These are phyloP conservation scores for Antedon mediterranea DNA, from an alignment of 53 echinoderm and acorn worm genomes.

Conservation along the genomic window DNA sequence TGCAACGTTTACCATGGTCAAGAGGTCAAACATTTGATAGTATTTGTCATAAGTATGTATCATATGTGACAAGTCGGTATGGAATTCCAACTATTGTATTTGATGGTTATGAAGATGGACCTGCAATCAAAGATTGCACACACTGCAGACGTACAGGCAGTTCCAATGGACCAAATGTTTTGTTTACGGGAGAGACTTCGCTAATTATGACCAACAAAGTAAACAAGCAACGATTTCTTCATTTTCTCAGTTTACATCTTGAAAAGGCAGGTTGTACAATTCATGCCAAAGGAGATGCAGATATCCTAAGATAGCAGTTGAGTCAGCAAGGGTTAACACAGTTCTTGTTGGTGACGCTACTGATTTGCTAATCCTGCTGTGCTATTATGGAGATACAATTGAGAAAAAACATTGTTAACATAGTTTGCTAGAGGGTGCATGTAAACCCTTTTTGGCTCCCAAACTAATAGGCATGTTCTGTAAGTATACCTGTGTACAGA, in stretches of 20 bases:
- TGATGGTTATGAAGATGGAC: too few species aligned
- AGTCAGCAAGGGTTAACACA: not conserved
- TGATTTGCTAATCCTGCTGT: conserved; percentile 37
- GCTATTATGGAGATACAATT: too few species aligned
- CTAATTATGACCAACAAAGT: too few species aligned
- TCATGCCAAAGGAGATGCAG: conserved; percentile 36
- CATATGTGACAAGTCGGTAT: not conserved
- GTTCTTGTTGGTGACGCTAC: conserved; percentile 33
- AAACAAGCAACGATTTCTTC: too few species aligned
- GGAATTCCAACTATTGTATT: not conserved
- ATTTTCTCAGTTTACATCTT: too few species aligned
- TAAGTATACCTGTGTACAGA: too few species aligned
- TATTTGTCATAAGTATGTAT: conserved; percentile 34
- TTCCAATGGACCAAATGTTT: too few species aligned
- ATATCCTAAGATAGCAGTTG: not conserved
- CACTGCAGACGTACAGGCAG: conserved; percentile 17
- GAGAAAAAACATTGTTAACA: too few species aligned
- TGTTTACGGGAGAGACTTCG: too few species aligned
- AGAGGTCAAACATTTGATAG: conserved; percentile 39
- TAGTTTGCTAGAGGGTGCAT: too few species aligned
- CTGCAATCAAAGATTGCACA: conserved; percentile 23
- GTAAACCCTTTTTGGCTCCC: too few species aligned
- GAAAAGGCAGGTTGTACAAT: not conserved
- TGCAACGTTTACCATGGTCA: conserved; percentile 43
- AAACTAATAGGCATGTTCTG: too few species aligned